These are phyloP conservation scores for Nothoprocta perdicaria DNA, from an alignment of 2,113 vertebrate genomes.

Conservation along the genomic window DNA sequence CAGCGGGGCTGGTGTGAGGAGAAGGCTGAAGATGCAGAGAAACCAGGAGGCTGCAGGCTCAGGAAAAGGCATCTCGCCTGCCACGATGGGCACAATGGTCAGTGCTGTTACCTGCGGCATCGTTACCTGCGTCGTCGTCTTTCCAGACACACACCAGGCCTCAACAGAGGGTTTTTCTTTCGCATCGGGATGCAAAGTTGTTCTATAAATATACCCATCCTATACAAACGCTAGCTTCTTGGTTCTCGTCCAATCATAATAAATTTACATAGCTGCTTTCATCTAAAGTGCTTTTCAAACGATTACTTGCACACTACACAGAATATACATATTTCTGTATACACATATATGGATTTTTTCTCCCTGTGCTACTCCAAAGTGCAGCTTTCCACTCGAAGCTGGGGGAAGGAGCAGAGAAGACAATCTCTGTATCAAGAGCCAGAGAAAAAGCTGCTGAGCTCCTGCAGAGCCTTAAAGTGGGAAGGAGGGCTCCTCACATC, in stretches of 20 bases:
- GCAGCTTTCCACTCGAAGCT: background rate
- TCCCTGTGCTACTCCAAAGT: background rate
- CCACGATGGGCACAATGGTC: too few species aligned
- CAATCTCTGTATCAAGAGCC: background rate
- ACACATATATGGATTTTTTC: background rate
- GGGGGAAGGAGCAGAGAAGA: background rate
- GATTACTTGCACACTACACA: background rate
- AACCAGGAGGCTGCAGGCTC: background rate
- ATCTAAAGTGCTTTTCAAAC: conserved; percentile 19
- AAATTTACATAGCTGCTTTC: conserved; percentile 23
- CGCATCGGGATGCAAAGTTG: background rate
- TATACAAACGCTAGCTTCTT: conserved; percentile 6
- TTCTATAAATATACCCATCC: conserved; percentile 31
- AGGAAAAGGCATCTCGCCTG: background rate
- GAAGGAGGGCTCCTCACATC: background rate
- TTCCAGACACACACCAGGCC: background rate
- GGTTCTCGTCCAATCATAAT: conserved; percentile 12
- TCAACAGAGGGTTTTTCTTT: background rate
- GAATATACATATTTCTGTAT: background rate
- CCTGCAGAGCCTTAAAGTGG: background rate
- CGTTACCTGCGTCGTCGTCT: background rate
- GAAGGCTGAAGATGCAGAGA: conserved; percentile 34
- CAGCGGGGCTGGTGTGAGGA: conserved; percentile 23
- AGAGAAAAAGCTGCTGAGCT: background rate
- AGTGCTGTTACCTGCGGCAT: too few species aligned